Percentiles rank a stretch among this genome's conserved stretches.
phyloP scores from a whole-genome alignment of 2,797 vertebrate genomes.

The Cygnus olor region DNA sequence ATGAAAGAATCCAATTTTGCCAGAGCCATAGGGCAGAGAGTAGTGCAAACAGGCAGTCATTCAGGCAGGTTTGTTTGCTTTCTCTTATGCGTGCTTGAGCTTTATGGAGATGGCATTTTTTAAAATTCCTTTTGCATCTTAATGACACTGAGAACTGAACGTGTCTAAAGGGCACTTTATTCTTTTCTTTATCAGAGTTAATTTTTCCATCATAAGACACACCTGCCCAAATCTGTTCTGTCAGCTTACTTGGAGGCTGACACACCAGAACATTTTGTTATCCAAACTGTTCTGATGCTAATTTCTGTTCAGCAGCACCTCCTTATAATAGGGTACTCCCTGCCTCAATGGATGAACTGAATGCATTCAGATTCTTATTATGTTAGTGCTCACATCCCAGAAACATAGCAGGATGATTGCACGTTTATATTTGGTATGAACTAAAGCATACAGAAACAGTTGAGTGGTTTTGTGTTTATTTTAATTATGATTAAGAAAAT shows the following conservation, averaged over 20 bases:
- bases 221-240: neutral
- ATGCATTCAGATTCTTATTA: neutral
- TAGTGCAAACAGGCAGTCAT: neutral
- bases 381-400: neutral
- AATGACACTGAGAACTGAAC: neutral
- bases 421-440: neutral
- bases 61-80: neutral
- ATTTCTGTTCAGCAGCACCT: neutral
- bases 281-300: neutral
- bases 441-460: neutral
- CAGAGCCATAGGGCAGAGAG: neutral
- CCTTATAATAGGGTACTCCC: neutral
- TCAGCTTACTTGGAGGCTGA: neutral
- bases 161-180: neutral
- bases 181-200: neutral
- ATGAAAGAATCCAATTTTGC: neutral
- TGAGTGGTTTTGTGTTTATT: slow-evolving; percentile 19
- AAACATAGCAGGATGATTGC: neutral
- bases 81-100: neutral
- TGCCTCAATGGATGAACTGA: neutral
- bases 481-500: slow-evolving; percentile 5
- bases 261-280: neutral
- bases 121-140: neutral
- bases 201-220: slow-evolving; percentile 4
- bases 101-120: neutral